Evolutionary conservation across 2,888 invertebrate species (phyloP), one percentile per base, ranked within the genome.

Genomic region (Ochropleura plecta): DNA sequence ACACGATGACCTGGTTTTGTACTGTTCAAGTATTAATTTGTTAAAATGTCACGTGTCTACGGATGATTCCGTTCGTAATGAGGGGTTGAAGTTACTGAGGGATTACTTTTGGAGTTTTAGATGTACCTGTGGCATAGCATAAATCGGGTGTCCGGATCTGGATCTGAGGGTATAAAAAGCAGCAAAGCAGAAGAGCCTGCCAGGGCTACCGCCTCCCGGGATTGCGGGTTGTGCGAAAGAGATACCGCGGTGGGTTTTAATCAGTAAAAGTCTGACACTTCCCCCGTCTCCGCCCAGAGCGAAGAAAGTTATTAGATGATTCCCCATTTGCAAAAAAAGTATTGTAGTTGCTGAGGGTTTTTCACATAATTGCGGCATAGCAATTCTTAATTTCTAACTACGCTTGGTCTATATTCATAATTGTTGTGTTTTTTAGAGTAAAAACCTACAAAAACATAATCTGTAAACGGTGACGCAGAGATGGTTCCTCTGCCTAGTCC

Each of bases 1-100:
- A 78, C 86, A 84, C 64, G 63, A 70, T 86, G 78, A 77, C 85
- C 84, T 70, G 62, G 78, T 84, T 85, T 74, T 68, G 65, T 76
- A 79, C 75, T 83, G 70, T 75, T 71, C 51, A 76, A 76, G 68
- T 80, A 80, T 73, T 81, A 73, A 78, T 79, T 77, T 66, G 73
- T 55, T 66, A 69, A 63, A 78, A 73, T 64, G n/a, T 64, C 51
- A 65, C 70, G 62, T 64, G n/a, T 10, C 60, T 65, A 64, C 2
- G 20, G 51, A 65, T 68, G 60, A 49, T 66, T 65, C 14, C 18
- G 51, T 79, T 55, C 14, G 0, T 65, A 55, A 73, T 66, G 73
- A 73, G 20, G 8, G 40, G 14, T 62, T 55, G 42, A 57, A 51
- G 51, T 57, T 55, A 46, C 44, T 49, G 8, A 20, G 30, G n/a